These are phyloP conservation scores for Empidonax traillii DNA, from an alignment of 2,113 vertebrate genomes.

Conservation along the genomic window DNA sequence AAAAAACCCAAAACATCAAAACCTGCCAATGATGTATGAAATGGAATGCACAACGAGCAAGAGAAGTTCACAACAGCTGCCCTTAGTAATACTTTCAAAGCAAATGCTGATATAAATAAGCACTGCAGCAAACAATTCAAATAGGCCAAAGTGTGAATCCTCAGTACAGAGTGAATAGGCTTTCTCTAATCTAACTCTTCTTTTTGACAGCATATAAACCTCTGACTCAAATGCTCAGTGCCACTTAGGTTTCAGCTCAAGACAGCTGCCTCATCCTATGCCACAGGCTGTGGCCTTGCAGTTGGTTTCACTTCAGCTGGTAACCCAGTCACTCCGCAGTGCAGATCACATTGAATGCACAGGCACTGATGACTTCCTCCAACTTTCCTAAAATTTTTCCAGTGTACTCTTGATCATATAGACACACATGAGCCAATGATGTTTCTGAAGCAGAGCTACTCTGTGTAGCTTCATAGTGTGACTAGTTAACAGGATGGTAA, in stretches of 20 bases:
- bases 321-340: fast-evolving
- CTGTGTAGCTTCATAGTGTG: not conserved
- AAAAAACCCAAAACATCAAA: not conserved
- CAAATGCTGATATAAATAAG: not conserved
- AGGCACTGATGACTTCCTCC: not conserved
- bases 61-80: not conserved
- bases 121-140: not conserved
- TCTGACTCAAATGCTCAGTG: not conserved
- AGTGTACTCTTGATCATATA: not conserved
- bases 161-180: not conserved
- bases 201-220: not conserved
- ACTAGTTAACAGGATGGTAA: not conserved
- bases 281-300: not conserved
- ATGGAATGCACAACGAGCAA: not conserved
- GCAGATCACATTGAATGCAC: not conserved
- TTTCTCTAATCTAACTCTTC: not conserved
- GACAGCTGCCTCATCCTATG: not conserved
- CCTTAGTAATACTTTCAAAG: not conserved
- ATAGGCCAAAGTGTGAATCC: not conserved
- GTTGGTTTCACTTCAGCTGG: not conserved
- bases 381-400: not conserved
- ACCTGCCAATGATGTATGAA: not conserved
- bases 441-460: not conserved
- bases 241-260: not conserved
- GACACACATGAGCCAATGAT: not conserved